Evolutionary conservation across 37 sponge, comb jelly and placozoan genomes (phyloP).

Genomic region (Ephydatia muelleri): DNA sequence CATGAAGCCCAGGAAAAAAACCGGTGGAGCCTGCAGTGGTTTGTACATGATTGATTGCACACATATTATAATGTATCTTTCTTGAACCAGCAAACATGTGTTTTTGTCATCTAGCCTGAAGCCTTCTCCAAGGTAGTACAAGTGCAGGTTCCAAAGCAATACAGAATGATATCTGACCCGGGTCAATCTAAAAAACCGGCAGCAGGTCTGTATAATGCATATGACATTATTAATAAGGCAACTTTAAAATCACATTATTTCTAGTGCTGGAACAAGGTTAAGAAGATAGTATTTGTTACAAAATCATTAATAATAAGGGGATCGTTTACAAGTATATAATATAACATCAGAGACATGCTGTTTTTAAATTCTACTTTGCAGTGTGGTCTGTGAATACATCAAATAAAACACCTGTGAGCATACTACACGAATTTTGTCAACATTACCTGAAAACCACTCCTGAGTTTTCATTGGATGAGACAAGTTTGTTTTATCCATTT

Average conservation of each 20-base stretch:
- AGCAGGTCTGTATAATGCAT: conserved; percentile 3
- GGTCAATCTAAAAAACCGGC: conserved; percentile 14
- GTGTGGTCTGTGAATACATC: conserved; percentile 55
- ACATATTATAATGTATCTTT: background rate
- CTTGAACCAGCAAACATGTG: background rate
- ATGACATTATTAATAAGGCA: background rate
- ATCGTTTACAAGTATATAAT: too few species aligned
- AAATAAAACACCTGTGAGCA: conserved; percentile 36
- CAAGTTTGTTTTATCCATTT: background rate
- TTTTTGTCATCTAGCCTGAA: conserved; percentile 29
- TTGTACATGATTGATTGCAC: background rate
- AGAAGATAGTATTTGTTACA: too few species aligned
- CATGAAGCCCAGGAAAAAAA: background rate
- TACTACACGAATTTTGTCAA: conserved; percentile 50
- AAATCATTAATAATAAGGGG: too few species aligned
- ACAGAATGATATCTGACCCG: background rate
- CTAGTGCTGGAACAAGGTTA: too few species aligned
- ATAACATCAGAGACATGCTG: too few species aligned
- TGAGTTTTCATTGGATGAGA: conserved; percentile 8
- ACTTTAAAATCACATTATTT: too few species aligned
- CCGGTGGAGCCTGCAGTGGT: background rate
- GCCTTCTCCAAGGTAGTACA: conserved; percentile 21
- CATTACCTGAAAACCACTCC: conserved; percentile 24
- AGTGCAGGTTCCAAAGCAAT: conserved; percentile 25
- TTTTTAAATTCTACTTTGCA: background rate